A percentile compares a stretch with the other conserved stretches of the same genome.
phyloP scores from a whole-genome alignment of 1,140 invertebrate genomes.

The Bombus huntii region DNA sequence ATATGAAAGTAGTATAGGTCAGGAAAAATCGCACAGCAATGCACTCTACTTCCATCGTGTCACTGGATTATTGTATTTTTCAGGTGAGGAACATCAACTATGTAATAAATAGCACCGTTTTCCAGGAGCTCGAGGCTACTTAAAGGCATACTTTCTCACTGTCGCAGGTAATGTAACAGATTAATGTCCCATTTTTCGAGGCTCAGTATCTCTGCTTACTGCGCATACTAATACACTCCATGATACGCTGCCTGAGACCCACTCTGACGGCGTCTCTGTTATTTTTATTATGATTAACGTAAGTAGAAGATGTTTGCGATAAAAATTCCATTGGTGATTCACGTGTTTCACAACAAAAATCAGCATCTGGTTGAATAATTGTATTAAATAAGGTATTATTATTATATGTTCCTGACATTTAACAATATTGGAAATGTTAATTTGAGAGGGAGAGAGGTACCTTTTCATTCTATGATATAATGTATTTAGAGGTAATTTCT shows the following conservation, averaged over 20 bases:
- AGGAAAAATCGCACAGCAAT: constrained; percentile 29
- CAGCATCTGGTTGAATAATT: neutral
- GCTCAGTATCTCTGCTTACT: constrained; percentile 62
- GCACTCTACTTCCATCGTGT: constrained; percentile 25
- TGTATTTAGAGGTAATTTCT: too few relatives aligned
- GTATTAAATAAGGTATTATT: too few relatives aligned
- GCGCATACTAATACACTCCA: constrained; percentile 63
- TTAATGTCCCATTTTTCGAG: constrained; percentile 71
- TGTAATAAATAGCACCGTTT: constrained; percentile 66
- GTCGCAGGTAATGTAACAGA: constrained; percentile 69
- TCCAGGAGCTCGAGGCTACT: constrained; percentile 61
- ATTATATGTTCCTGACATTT: too few relatives aligned
- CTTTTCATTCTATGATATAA: too few relatives aligned
- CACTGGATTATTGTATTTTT: constrained; percentile 65
- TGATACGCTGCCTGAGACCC: constrained; percentile 52
- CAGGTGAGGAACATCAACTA: constrained; percentile 32
- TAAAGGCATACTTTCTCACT: constrained; percentile 68
- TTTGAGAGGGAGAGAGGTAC: neutral
- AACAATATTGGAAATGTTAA: neutral
- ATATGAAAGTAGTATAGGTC: constrained; percentile 8
- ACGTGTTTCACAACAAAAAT: neutral
- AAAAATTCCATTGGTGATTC: constrained; percentile 39
- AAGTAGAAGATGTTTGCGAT: constrained; percentile 36
- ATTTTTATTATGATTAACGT: constrained; percentile 64
- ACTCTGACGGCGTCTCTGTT: constrained; percentile 48